Percentiles rank a stretch among this genome's conserved stretches.
phyloP scores from a whole-genome alignment of 2,797 vertebrate species.

The Erpetoichthys calabaricus region DNA sequence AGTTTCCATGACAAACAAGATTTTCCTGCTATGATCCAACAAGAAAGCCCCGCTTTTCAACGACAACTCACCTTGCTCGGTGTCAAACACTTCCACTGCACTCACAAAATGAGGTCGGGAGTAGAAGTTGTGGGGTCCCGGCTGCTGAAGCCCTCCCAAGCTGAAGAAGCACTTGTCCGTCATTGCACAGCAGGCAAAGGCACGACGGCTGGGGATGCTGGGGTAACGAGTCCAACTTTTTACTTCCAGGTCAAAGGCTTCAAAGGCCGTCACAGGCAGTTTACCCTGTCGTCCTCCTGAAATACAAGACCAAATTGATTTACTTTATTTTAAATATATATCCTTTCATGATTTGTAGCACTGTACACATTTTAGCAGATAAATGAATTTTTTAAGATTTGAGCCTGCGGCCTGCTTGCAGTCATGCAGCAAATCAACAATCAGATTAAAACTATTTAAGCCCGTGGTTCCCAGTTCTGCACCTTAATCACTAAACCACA shows the following conservation, averaged over 20 bases:
- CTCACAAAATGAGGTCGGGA: conserved; percentile 94
- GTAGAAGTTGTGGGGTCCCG: conserved; percentile 95
- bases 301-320: conserved; percentile 7
- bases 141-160: conserved; percentile 88
- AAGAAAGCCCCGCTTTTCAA: no score
- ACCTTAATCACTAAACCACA: no score
- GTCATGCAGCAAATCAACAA: no score
- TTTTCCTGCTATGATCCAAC: no score
- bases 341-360: no score
- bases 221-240: conserved; percentile 81
- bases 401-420: no score
- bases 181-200: conserved; percentile 73
- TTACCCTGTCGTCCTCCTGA: conserved; percentile 91
- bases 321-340: no score
- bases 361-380: no score
- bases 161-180: conserved; percentile 71
- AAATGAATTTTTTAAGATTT: no score
- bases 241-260: conserved; percentile 84
- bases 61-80: conserved; percentile 63
- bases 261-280: conserved; percentile 84
- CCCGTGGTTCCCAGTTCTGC: no score
- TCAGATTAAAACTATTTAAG: no score
- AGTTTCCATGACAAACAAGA: no score
- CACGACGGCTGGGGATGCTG: conserved; percentile 83
- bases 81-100: conserved; percentile 87